A percentile compares a stretch with the other conserved stretches of the same genome.
Evolutionary conservation across 1,140 invertebrate species (phyloP).

Genomic region (Atta cephalotes): DNA sequence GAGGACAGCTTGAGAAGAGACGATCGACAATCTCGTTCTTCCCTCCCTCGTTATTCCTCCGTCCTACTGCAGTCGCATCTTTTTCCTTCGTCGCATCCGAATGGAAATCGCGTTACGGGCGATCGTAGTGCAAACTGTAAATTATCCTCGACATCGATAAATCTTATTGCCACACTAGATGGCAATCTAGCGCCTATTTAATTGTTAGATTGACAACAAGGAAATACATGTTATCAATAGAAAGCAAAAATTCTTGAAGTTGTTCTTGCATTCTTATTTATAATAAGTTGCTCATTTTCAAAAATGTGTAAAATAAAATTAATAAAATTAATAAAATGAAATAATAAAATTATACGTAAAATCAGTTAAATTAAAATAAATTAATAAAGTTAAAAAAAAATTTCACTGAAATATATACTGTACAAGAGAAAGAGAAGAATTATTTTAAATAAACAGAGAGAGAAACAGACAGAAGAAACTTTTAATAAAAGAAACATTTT

Average conservation of each 20-base stretch:
- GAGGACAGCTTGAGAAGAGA: constrained; percentile 34
- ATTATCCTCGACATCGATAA: constrained; percentile 44
- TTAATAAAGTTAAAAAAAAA: too few relatives aligned
- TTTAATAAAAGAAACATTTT: not conserved
- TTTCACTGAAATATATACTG: too few relatives aligned
- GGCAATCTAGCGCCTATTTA: constrained; percentile 1
- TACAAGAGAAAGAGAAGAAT: too few relatives aligned
- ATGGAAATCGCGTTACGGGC: constrained; percentile 51
- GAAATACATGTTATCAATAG: not conserved
- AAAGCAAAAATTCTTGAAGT: not conserved
- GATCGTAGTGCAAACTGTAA: constrained; percentile 33
- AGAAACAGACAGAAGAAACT: not conserved
- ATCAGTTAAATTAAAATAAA: too few relatives aligned
- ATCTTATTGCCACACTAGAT: not conserved
- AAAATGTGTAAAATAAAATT: not conserved
- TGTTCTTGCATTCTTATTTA: not conserved
- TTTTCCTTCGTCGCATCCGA: constrained; percentile 43
- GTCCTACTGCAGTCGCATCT: constrained; percentile 1
- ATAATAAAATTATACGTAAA: too few relatives aligned
- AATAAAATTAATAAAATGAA: too few relatives aligned
- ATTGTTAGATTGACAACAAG: constrained; percentile 26
- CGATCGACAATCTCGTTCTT: constrained; percentile 42
- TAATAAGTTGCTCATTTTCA: not conserved
- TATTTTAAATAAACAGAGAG: too few relatives aligned
- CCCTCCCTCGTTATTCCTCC: constrained; percentile 18